These are phyloP conservation scores for Prionailurus bengalensis DNA, from an alignment of 2,113 vertebrate species.

Conservation along the genomic window DNA sequence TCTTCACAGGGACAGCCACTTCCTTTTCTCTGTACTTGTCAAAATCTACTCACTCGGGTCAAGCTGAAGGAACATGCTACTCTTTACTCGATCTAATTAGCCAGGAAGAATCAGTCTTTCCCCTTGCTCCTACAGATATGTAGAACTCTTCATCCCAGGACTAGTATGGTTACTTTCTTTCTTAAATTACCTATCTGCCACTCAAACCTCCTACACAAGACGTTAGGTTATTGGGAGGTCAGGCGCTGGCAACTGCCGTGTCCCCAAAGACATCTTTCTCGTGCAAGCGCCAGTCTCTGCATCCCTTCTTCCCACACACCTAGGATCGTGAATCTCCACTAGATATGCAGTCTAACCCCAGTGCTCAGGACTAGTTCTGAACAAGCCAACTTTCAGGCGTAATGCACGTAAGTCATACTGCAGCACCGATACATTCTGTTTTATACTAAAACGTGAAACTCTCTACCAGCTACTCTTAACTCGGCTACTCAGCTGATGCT, in stretches of 20 bases:
- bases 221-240: neutral
- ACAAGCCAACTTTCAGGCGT: neutral
- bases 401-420: neutral
- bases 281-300: neutral
- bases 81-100: neutral
- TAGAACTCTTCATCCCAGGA: neutral
- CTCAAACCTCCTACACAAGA: neutral
- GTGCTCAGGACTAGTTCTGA: neutral
- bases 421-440: neutral
- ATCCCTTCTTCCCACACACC: neutral
- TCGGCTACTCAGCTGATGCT: neutral
- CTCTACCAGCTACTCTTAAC: neutral
- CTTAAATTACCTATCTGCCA: neutral
- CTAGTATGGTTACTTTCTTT: neutral
- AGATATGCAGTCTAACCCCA: neutral
- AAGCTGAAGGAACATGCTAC: neutral
- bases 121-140: neutral
- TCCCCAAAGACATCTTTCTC: neutral
- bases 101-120: neutral
- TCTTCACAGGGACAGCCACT: neutral
- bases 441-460: neutral
- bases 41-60: neutral
- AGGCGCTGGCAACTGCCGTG: fast-evolving
- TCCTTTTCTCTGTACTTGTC: neutral
- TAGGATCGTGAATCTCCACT: neutral